Conservation (phyloP, 2,113 vertebrate genomes). For the Stercorarius parasiticus region DNA sequence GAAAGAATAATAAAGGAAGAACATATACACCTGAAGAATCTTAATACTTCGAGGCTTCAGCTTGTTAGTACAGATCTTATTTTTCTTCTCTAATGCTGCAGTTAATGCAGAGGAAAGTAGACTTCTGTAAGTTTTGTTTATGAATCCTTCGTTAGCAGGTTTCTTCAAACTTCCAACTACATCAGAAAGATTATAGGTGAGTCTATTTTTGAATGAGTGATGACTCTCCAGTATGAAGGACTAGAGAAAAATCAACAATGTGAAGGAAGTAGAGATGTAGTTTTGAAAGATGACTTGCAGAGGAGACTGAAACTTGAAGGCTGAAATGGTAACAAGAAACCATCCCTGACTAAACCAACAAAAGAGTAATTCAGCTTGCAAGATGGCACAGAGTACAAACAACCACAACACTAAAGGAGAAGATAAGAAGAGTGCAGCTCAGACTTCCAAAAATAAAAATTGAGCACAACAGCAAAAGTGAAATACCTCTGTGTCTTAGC, state of each 20-base stretch:
- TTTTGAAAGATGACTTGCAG: not conserved
- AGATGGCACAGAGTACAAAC: not conserved
- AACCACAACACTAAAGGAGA: not conserved
- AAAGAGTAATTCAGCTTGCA: not conserved
- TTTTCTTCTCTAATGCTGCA: not conserved
- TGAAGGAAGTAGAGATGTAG: not conserved
- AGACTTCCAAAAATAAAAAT: not conserved
- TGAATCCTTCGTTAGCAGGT: not conserved
- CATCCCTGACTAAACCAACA: not conserved
- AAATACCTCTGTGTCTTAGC: not conserved
- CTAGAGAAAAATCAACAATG: not conserved
- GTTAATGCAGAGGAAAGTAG: not conserved
- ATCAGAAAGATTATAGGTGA: not conserved
- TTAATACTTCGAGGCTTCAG: not conserved
- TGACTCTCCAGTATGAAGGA: not conserved
- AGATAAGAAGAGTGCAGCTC: not conserved
- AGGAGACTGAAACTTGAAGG: not conserved
- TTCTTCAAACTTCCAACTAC: not conserved
- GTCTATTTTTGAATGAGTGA: not conserved
- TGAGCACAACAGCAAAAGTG: not conserved
- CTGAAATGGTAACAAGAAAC: not conserved
- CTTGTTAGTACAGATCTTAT: not conserved
- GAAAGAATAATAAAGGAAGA: not conserved
- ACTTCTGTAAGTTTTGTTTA: not conserved
- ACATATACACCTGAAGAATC: not conserved